Conservation (phyloP, 1,140 invertebrate species). For the Tetramorium parvispinum region DNA sequence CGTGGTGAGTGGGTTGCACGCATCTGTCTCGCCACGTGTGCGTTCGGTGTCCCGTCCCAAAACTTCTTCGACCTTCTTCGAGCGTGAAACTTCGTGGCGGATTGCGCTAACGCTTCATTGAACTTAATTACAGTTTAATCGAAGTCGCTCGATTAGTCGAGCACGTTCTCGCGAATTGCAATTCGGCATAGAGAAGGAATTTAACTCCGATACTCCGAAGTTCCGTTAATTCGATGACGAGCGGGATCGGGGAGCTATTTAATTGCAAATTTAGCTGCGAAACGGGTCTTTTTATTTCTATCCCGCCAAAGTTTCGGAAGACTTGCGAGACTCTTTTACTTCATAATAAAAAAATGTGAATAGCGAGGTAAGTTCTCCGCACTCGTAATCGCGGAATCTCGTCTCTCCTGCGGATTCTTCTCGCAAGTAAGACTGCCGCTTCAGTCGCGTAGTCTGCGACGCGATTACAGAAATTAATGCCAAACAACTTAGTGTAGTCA, state of each 20-base stretch:
- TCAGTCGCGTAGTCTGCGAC: not conserved
- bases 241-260: not conserved
- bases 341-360: not conserved
- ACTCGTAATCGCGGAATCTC: not conserved
- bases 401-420: not conserved
- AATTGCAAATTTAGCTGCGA: conserved; percentile 4
- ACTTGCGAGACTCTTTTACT: not conserved
- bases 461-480: conserved; percentile 5
- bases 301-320: not conserved
- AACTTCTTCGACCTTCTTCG: conserved; percentile 1
- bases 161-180: not conserved
- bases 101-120: conserved; percentile 22
- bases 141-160: conserved; percentile 33
- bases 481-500: conserved; percentile 11
- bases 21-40: conserved; percentile 64
- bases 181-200: not conserved
- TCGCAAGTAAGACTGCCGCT: not conserved
- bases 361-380: not conserved
- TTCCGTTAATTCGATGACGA: not conserved
- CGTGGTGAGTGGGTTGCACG: conserved; percentile 38
- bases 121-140: conserved; percentile 32
- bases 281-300: not conserved
- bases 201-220: not conserved
- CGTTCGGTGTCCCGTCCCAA: conserved; percentile 75
- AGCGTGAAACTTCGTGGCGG: not conserved